Percentiles rank a stretch among this genome's conserved stretches.
These are phyloP conservation scores for Oxystoma pomonae DNA, from an alignment of 2,888 invertebrate genomes.

Conservation along the genomic window DNA sequence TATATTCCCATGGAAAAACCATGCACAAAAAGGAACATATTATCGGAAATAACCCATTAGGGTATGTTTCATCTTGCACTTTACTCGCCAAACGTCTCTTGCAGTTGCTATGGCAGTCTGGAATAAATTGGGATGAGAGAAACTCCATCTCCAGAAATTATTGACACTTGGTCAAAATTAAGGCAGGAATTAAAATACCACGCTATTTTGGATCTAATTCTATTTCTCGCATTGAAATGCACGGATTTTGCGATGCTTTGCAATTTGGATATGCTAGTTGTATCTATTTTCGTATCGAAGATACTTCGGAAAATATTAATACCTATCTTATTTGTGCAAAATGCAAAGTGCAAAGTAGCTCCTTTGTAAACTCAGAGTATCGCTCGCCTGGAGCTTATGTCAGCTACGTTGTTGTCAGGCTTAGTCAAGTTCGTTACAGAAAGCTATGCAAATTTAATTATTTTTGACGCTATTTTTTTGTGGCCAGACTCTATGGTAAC, in stretches of 20 bases:
- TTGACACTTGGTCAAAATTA: no score
- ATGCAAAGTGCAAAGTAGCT: neutral
- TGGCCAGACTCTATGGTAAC: no score
- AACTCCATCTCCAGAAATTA: no score
- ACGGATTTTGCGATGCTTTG: neutral
- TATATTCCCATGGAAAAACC: neutral
- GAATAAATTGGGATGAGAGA: neutral
- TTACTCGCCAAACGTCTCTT: neutral
- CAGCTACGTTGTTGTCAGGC: neutral
- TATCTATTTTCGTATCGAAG: neutral
- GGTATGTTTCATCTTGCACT: neutral
- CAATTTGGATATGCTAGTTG: no score
- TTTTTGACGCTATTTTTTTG: neutral
- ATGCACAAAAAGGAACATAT: neutral
- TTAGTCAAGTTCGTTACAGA: neutral
- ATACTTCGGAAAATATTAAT: neutral
- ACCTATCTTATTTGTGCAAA: neutral
- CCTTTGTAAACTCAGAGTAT: neutral
- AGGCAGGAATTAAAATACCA: neutral
- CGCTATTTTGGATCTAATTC: neutral
- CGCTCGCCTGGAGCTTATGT: neutral
- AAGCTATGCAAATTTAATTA: neutral
- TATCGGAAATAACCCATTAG: neutral
- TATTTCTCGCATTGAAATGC: neutral
- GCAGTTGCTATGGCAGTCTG: neutral